Evolutionary conservation across 2,113 vertebrate species (phyloP), one percentile per base, ranked within the genome.

Genomic region (Tenebrosternarchus preto): DNA sequence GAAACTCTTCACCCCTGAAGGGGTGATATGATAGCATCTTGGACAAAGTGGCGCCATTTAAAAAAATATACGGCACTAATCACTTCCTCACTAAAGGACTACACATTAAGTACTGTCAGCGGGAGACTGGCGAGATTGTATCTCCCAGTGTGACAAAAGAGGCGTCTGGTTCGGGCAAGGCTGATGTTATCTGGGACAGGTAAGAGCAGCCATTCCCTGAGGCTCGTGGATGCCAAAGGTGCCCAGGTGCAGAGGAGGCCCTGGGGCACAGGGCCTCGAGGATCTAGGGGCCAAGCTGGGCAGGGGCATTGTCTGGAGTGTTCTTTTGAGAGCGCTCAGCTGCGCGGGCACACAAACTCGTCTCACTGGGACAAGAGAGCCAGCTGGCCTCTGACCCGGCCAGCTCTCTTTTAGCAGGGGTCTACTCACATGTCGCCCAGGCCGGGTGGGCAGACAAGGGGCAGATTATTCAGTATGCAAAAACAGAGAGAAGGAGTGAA

Each of bases 261-360:
- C 39, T 39, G 56, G 72, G 73, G 73, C 72, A 77, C 80, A 16
- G 60, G 43, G n/a, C n/a, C n/a, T n/a, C n/a, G n/a, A n/a, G n/a
- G n/a, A n/a, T n/a, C n/a, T n/a, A n/a, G n/a, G n/a, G n/a, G 8
- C 43, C 43, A 50, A 1, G 43, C 43, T 3, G 43, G 43, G 43
- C 43, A 12, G 68, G 74, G 61, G 46, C 27, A 55, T 78, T 73
- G 76, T 78, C 50, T 67, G 36, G 46, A 33, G 50, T 12, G 53
- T 36, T 60, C 82, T 83, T 90, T 91, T 90, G 85, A 91, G 82
- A 86, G 59, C 22, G 59, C 84, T 83, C 89, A 91, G 87, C 90
- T 90, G 88, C 84, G 71, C 85, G 86, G 90, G 89, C 89, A 88
- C 77, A 84, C 85, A 86, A 89, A 89, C 86, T 73, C 27, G 29